Conservation (phyloP, 2,797 vertebrate genomes). For the Chaetodon trifasciatus region DNA sequence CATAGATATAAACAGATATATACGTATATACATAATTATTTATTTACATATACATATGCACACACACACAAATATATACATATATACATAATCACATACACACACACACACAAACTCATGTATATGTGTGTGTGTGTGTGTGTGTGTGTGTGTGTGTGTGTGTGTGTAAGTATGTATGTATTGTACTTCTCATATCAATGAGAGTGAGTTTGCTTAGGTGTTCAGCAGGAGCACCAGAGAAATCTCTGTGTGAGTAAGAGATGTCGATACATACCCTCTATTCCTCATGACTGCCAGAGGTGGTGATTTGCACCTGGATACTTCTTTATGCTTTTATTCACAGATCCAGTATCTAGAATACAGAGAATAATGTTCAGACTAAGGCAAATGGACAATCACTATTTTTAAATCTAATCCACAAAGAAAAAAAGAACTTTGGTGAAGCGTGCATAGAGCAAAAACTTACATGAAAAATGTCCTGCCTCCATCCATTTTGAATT, state of each 20-base stretch:
- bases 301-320: constrained; percentile 50
- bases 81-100: too few species aligned
- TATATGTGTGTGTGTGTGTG: too few species aligned
- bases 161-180: background rate
- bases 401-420: background rate
- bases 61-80: too few species aligned
- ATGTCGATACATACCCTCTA: constrained; percentile 67
- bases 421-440: background rate
- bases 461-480: background rate
- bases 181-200: background rate
- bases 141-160: too few species aligned
- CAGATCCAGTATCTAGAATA: constrained; percentile 52
- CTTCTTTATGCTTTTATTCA: constrained; percentile 29
- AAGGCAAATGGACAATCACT: background rate
- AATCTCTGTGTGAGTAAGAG: constrained; percentile 2
- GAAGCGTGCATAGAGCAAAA: constrained; percentile 11
- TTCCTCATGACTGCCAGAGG: constrained; percentile 74
- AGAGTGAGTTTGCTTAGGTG: background rate
- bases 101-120: too few species aligned
- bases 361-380: constrained; percentile 25
- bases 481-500: constrained; percentile 21
- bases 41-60: too few species aligned
- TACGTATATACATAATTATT: too few species aligned
- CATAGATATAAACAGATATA: too few species aligned
- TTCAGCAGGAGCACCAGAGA: background rate